Base-by-base conservation (phyloP, 2,888 invertebrate species). In the Eupithecia centaureata region DNA sequence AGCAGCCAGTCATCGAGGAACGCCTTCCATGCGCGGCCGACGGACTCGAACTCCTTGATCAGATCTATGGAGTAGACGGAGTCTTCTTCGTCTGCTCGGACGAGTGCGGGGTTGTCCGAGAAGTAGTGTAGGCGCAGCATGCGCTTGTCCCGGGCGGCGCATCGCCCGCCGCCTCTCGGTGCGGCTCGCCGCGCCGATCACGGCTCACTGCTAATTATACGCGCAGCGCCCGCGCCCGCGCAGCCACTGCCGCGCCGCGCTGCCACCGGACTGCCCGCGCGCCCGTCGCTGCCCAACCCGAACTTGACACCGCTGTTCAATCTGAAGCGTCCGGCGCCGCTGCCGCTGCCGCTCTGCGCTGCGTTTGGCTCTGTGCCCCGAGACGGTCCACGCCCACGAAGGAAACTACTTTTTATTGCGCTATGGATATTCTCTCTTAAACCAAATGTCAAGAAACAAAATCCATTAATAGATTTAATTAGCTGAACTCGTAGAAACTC, bases 121-220 rank as follows among this genome's bases (percentile, higher is more conserved):
- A 95, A 97, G 89, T 96, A 96, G 88, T 97, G 96, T 94, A 97
- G 94, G 88, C 96, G 96, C 94, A 97, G 95, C 96, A 97, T 96
- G 90, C 92, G 90, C 94, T 93, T 83, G 82, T 80, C 83, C 83
- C 93, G 91, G 85, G 89, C 91, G 85, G 86, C 86, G 86, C 91
- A 91, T 91, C 86, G 89, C 90, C 86, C 80, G 86, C 82, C 84
- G 85, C 86, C 85, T 78, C 84, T 86, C 85, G 87, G 91, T 87
- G 90, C 91, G 91, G 92, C 89, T 87, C 85, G 89, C 89, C 87
- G 90, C 90, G 90, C 89, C 90, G 86, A 89, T 91, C 88, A 86
- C 89, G 90, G 90, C 91, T 91, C 86, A 91, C 92, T 90, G 89
- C 91, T 92, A 91, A 91, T 89, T 86, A 90, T 92, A 90, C 70